Conservation (phyloP, 2,888 invertebrate genomes). For the Colletes collaris region DNA sequence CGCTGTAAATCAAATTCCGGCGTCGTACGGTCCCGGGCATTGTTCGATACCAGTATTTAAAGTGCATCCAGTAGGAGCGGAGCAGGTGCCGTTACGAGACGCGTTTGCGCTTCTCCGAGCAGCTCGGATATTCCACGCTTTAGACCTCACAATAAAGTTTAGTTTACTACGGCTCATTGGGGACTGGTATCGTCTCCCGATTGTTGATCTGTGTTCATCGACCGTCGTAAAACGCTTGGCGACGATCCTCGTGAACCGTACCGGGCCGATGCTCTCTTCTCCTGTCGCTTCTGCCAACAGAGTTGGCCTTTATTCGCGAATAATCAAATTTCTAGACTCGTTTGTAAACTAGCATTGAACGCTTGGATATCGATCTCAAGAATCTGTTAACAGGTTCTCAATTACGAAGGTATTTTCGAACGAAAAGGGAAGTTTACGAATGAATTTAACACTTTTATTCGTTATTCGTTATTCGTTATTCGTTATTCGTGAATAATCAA, state of each 20-base stretch:
- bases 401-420: no score
- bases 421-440: no score
- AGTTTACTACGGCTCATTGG: conserved; percentile 71
- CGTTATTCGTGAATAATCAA: no score
- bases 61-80: conserved; percentile 37
- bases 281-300: conserved; percentile 3
- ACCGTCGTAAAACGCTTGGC: conserved; percentile 68
- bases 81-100: conserved; percentile 59
- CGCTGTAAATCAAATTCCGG: conserved; percentile 63
- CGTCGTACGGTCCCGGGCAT: conserved; percentile 48
- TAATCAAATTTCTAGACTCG: no score
- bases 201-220: conserved; percentile 72
- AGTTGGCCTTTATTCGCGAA: no score
- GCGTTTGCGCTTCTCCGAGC: conserved; percentile 59
- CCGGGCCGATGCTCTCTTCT: background rate
- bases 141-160: conserved; percentile 63
- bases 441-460: no score
- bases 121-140: conserved; percentile 42
- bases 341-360: no score
- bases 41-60: conserved; percentile 54
- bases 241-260: conserved; percentile 20
- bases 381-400: no score
- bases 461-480: no score
- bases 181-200: conserved; percentile 69
- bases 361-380: no score